phyloP scores from a whole-genome alignment of 92 coral and sea anemone genomes.

The Palythoa heliodiscus region DNA sequence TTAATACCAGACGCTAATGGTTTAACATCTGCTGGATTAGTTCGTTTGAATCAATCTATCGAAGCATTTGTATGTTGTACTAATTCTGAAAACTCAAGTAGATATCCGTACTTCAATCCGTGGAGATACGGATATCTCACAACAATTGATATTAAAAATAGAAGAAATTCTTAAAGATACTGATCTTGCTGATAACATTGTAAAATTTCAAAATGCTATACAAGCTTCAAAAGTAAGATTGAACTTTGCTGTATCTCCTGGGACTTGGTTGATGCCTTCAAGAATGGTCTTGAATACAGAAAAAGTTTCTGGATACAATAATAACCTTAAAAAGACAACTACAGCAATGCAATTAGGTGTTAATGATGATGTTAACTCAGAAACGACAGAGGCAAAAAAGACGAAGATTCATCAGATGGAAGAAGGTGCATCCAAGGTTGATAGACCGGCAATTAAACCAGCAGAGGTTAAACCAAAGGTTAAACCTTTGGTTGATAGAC shows the following conservation, averaged over 20 bases:
- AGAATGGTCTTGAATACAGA: not conserved
- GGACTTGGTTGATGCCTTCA: not conserved
- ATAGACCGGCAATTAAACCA: too few species aligned
- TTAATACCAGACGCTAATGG: not conserved
- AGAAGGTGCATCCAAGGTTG: too few species aligned
- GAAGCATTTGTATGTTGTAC: not conserved
- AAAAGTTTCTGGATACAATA: not conserved
- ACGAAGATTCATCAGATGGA: too few species aligned
- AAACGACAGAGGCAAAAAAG: not conserved
- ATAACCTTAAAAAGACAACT: slow-evolving; percentile 5
- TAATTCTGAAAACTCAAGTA: not conserved
- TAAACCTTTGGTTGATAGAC: too few species aligned
- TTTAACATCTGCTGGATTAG: not conserved
- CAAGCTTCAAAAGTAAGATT: not conserved
- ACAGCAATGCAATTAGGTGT: not conserved
- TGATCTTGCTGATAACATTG: not conserved
- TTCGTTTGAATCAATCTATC: not conserved
- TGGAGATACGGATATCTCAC: not conserved
- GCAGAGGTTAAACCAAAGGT: too few species aligned
- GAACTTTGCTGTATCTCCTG: not conserved
- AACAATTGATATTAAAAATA: not conserved
- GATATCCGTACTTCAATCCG: not conserved
- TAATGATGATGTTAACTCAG: not conserved
- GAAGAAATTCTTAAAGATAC: not conserved
- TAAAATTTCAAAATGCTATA: not conserved